Percentiles rank a stretch among this genome's conserved stretches.
Conservation (phyloP, 1,140 invertebrate species). For the Lepidurus packardi region DNA sequence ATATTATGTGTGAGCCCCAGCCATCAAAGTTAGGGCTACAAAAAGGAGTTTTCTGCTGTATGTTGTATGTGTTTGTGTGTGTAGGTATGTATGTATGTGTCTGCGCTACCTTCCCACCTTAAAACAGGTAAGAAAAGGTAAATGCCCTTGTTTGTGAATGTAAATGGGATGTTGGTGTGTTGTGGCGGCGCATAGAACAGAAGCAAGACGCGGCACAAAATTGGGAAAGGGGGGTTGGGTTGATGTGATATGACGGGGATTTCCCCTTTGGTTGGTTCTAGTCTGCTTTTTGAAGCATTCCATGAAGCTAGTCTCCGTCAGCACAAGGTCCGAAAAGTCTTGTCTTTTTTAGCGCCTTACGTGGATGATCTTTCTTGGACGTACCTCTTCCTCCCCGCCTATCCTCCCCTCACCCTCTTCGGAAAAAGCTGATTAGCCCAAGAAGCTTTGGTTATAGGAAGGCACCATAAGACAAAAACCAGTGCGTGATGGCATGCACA, state of each 20-base stretch:
- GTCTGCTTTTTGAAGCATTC: slow-evolving; percentile 1
- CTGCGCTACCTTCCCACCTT: neutral
- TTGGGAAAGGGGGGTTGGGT: neutral
- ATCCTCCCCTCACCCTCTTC: neutral
- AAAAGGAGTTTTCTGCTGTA: neutral
- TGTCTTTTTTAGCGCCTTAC: slow-evolving; percentile 13
- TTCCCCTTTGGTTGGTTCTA: neutral
- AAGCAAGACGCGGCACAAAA: neutral
- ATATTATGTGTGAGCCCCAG: neutral
- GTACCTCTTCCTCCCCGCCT: neutral
- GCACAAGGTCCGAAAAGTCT: neutral
- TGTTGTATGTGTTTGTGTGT: too few species aligned
- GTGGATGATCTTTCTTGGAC: slow-evolving; percentile 2
- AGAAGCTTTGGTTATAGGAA: slow-evolving; percentile 15
- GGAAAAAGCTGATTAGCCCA: slow-evolving; percentile 13
- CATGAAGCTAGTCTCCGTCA: neutral
- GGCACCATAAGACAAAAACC: slow-evolving; percentile 21
- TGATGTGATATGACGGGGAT: slow-evolving; percentile 7
- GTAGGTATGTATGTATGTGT: neutral
- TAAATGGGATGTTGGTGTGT: slow-evolving; percentile 19
- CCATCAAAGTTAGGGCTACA: neutral
- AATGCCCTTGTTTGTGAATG: slow-evolving; percentile 22
- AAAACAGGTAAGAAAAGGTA: slow-evolving; percentile 16
- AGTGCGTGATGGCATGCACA: slow-evolving; percentile 18
- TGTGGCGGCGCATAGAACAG: slow-evolving; percentile 1